Percentiles rank a stretch among this genome's conserved stretches.
Conservation (phyloP, 2,888 invertebrate genomes). For the Ceriagrion tenellum region DNA sequence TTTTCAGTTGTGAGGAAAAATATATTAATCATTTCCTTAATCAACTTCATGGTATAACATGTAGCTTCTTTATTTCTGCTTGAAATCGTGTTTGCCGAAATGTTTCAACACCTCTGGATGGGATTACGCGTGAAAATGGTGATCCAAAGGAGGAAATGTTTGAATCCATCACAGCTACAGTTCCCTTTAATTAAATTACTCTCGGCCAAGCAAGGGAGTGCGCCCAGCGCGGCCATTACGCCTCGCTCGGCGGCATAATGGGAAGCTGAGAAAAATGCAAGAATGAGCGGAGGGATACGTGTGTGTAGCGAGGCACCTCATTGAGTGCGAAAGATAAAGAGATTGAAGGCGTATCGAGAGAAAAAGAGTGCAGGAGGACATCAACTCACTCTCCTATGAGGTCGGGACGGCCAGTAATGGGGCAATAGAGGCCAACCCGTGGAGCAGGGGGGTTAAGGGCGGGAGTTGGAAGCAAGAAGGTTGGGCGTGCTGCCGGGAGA, state of each 20-base stretch:
- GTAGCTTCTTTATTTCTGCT: no score
- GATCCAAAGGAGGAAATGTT: neutral
- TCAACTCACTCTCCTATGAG: conserved; percentile 66
- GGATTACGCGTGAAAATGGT: neutral
- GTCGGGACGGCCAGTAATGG: conserved; percentile 62
- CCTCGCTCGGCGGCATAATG: neutral
- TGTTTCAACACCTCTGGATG: neutral
- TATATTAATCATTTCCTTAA: no score
- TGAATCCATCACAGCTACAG: neutral
- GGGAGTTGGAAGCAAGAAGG: neutral
- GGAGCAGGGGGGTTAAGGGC: conserved; percentile 43
- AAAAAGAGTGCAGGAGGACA: neutral
- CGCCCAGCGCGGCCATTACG: neutral
- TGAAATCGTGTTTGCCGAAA: neutral
- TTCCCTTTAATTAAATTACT: neutral
- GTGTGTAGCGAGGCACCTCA: neutral
- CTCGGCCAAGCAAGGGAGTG: neutral
- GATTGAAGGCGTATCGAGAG: conserved; percentile 3
- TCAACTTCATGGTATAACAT: no score
- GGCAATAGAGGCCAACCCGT: conserved; percentile 50
- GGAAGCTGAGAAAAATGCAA: neutral
- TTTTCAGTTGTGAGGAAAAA: no score
- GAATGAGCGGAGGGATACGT: neutral
- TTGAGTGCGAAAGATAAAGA: conserved; percentile 25
- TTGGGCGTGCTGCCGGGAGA: neutral